Evolutionary conservation across 2,113 vertebrate species (phyloP).

Genomic region (Tinamus guttatus): DNA sequence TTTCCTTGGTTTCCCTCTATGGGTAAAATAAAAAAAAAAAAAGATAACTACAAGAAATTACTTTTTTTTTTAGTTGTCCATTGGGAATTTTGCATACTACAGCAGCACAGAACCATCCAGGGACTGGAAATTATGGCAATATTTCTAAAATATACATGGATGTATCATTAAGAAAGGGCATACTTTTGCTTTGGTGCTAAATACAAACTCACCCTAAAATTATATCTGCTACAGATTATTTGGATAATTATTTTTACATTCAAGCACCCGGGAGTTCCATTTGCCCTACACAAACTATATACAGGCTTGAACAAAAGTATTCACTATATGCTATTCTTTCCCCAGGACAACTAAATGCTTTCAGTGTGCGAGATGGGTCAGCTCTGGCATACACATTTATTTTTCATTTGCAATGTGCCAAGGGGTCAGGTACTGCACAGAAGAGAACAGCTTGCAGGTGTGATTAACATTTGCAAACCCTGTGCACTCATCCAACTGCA

Average conservation of each 20-base stretch:
- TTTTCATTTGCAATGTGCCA: not conserved
- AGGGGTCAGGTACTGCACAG: not conserved
- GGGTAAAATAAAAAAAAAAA: not conserved
- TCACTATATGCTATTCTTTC: not conserved
- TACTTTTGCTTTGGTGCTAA: not conserved
- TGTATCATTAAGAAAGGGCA: not conserved
- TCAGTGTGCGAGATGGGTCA: not conserved
- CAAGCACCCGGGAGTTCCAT: not conserved
- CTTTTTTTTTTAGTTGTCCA: not conserved
- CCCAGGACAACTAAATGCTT: not conserved
- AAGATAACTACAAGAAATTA: not conserved
- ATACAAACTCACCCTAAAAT: not conserved
- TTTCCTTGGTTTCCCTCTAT: not conserved
- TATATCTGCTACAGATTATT: not conserved
- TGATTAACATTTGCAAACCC: not conserved
- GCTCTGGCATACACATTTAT: not conserved
- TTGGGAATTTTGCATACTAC: not conserved
- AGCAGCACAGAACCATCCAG: not conserved
- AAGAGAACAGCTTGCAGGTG: not conserved
- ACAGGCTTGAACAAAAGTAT: not conserved
- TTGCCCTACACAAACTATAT: not conserved
- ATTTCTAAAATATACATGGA: not conserved
- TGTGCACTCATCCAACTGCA: not conserved
- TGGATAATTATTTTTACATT: not conserved
- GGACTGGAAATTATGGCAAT: not conserved